phyloP scores from a whole-genome alignment of 2,113 vertebrate species.

The Pristiophorus japonicus region DNA sequence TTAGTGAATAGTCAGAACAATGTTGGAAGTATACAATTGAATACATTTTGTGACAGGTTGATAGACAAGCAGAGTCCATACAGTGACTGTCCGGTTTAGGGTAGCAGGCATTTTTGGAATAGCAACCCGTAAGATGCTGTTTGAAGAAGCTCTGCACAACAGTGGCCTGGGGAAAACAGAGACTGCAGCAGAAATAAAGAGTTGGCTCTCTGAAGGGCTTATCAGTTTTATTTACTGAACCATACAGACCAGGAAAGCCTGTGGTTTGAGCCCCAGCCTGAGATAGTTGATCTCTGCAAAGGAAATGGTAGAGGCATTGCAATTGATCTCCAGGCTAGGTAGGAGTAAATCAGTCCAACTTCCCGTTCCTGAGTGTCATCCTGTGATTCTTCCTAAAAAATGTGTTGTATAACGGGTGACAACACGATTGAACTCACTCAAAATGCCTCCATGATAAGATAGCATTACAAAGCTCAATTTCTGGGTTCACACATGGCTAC shows the following conservation, averaged over 20 bases:
- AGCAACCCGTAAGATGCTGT: background rate
- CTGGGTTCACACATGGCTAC: background rate
- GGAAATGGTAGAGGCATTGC: background rate
- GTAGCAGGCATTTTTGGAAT: background rate
- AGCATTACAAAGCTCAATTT: background rate
- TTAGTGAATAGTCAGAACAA: background rate
- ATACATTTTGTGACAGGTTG: background rate
- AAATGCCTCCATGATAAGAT: background rate
- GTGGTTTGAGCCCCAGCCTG: background rate
- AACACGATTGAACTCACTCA: background rate
- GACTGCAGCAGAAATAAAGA: background rate
- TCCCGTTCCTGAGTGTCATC: background rate
- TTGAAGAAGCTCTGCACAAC: background rate
- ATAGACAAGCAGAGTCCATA: background rate
- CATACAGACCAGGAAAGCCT: background rate
- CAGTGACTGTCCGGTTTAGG: background rate
- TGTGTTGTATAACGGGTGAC: background rate
- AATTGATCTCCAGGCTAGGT: background rate
- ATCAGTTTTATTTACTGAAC: background rate
- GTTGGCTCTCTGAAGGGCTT: background rate
- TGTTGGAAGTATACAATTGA: background rate
- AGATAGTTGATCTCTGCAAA: background rate
- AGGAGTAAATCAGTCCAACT: background rate
- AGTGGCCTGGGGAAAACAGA: background rate
- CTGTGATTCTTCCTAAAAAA: background rate